Percentiles rank a stretch among this genome's conserved stretches.
phyloP scores from a whole-genome alignment of 1,140 invertebrate species.

The Drosophila prosaltans region DNA sequence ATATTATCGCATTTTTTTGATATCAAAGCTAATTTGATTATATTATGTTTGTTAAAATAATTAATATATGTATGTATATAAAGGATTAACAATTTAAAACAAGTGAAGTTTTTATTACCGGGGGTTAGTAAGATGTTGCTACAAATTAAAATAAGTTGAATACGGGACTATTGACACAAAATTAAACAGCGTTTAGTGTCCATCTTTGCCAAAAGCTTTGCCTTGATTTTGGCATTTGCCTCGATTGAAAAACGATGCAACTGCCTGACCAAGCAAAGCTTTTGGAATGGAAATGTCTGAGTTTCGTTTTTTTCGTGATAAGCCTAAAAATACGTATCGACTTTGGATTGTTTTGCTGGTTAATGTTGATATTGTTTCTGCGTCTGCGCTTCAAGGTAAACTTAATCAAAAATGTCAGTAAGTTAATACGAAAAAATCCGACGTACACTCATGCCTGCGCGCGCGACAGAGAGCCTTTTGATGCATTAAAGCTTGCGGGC shows the following conservation, averaged over 20 bases:
- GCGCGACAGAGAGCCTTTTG: slow-evolving; percentile 41
- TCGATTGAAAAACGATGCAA: slow-evolving; percentile 24
- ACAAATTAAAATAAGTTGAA: slow-evolving; percentile 47
- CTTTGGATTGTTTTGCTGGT: slow-evolving; percentile 78
- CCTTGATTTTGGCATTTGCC: slow-evolving; percentile 42
- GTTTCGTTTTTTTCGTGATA: slow-evolving; percentile 29
- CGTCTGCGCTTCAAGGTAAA: slow-evolving; percentile 55
- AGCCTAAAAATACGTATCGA: slow-evolving; percentile 83
- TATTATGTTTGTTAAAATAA: slow-evolving; percentile 52
- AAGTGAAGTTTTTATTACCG: not conserved
- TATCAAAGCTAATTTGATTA: slow-evolving; percentile 38
- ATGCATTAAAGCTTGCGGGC: slow-evolving; percentile 33
- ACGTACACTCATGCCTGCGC: slow-evolving; percentile 39
- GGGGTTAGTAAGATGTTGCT: slow-evolving; percentile 63
- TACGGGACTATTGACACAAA: slow-evolving; percentile 25
- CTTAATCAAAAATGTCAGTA: slow-evolving; percentile 15
- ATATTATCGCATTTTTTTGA: slow-evolving; percentile 1
- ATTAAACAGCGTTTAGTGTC: slow-evolving; percentile 41
- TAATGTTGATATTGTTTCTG: slow-evolving; percentile 40
- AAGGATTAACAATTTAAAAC: slow-evolving; percentile 65
- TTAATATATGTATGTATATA: slow-evolving; percentile 13
- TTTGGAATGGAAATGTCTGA: slow-evolving; percentile 50
- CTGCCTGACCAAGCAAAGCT: slow-evolving; percentile 58
- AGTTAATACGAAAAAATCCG: not conserved
- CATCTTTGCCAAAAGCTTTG: slow-evolving; percentile 66